Base-by-base conservation (phyloP, 2,888 invertebrate genomes). In the Macaria liturata region DNA sequence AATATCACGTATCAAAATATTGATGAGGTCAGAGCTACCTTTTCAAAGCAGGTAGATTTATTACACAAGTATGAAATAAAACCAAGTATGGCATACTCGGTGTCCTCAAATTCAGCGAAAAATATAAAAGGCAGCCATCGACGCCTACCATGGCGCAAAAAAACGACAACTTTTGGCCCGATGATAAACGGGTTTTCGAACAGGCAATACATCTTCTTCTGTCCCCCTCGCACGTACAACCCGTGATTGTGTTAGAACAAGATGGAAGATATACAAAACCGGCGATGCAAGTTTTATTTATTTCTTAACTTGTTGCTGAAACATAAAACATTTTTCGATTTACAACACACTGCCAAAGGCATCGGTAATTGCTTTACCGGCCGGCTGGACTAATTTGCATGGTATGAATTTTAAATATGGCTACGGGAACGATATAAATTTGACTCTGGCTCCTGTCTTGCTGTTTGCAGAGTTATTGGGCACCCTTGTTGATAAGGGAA, bases 181-280 rank as follows among this genome's bases (percentile, higher is more conserved):
- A 88, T 89, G 89, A 91, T 85, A 88, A 90, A 91, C 91, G 85
- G 89, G 89, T 91, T 89, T 84, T 69, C 78, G 72, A 75, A 78
- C 77, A 74, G 72, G 70, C 75, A 81, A 88, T 88, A 77, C 78
- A 65, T 89, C 83, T 80, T 75, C 68, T 76, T 67, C 57, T 37
- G 3, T 59, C 68, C 62, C 42, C 82, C 80, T 64, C 79, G 51
- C 57, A 80, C 74, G 2, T 65, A 61, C 76, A 1, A 9, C 8
- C 20, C 42, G 32, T 9, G 42, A 34, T 4, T 4, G 30, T 42
- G 69, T 50, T 30, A 62, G 71, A 86, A 59, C 75, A 71, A 67
- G 76, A 81, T 32, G 58, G 46, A 50, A 50, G 45, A 62, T 49
- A 52, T 62, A 67, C 66, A 79, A 83, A 88, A 84, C 83, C 76